phyloP scores from a whole-genome alignment of 2,888 invertebrate genomes.

The Polyommatus icarus region DNA sequence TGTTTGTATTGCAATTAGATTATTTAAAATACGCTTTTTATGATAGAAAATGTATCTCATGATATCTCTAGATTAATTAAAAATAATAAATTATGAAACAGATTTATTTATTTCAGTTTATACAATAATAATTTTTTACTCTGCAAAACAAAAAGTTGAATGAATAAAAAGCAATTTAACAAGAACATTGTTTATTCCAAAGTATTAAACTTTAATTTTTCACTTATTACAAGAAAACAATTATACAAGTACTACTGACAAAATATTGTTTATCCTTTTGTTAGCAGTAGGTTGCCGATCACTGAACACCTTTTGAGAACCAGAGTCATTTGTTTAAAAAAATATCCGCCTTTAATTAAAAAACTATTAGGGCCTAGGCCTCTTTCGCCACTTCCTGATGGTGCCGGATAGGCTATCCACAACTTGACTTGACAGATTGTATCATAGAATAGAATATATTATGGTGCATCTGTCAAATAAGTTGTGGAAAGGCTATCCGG shows the following conservation, averaged over 20 bases:
- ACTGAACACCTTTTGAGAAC: too few relatives aligned
- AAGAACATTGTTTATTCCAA: conserved; percentile 53
- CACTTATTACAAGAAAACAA: conserved; percentile 35
- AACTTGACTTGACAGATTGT: too few relatives aligned
- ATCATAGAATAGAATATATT: too few relatives aligned
- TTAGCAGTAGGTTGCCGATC: too few relatives aligned
- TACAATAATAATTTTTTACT: background rate
- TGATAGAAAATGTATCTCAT: conserved; percentile 57
- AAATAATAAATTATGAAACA: conserved; percentile 32
- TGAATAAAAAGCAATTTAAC: conserved; percentile 48
- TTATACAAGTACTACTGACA: conserved; percentile 24
- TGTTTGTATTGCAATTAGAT: conserved; percentile 56
- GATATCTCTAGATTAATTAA: conserved; percentile 56
- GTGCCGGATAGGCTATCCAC: too few relatives aligned
- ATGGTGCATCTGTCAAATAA: too few relatives aligned
- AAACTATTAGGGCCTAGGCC: too few relatives aligned
- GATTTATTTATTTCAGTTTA: background rate
- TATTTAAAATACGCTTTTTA: conserved; percentile 63
- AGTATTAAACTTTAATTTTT: conserved; percentile 45
- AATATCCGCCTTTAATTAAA: too few relatives aligned
- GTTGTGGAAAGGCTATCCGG: too few relatives aligned
- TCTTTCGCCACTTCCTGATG: too few relatives aligned
- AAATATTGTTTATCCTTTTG: background rate
- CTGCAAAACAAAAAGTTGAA: conserved; percentile 10
- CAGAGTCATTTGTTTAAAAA: too few relatives aligned